Conservation (phyloP, 1,140 invertebrate genomes). For the Neuroterus valhalla region DNA sequence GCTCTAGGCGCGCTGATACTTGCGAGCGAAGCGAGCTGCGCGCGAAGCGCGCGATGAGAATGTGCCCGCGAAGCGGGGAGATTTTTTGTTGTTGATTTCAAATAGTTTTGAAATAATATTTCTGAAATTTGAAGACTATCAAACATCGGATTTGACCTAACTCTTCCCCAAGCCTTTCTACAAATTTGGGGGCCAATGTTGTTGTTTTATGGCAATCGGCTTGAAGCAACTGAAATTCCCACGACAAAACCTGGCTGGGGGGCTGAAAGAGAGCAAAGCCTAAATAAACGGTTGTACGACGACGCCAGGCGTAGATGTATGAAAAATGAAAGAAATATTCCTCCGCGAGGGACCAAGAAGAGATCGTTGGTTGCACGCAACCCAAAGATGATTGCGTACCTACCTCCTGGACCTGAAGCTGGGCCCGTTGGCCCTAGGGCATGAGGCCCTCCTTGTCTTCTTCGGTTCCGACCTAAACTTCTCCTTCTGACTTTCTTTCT, state of each 20-base stretch:
- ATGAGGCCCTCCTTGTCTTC: slow-evolving; percentile 43
- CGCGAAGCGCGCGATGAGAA: too few relatives aligned
- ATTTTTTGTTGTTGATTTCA: too few relatives aligned
- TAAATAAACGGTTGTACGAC: slow-evolving; percentile 69
- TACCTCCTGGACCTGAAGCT: slow-evolving; percentile 49
- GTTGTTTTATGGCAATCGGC: slow-evolving; percentile 38
- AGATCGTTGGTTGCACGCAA: slow-evolving; percentile 70
- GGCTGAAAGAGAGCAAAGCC: slow-evolving; percentile 63
- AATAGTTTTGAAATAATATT: too few relatives aligned
- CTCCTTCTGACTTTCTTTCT: slow-evolving; percentile 25
- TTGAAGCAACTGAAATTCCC: slow-evolving; percentile 58
- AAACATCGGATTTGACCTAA: background rate
- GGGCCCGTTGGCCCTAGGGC: slow-evolving; percentile 50
- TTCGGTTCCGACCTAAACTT: slow-evolving; percentile 33
- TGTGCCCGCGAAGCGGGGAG: too few relatives aligned
- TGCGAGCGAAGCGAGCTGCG: too few relatives aligned
- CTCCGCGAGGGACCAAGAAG: slow-evolving; percentile 40
- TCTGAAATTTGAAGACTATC: too few relatives aligned
- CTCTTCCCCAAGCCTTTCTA: slow-evolving; percentile 35
- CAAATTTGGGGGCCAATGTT: slow-evolving; percentile 31
- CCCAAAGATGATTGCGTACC: slow-evolving; percentile 71
- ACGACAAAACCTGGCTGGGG: slow-evolving; percentile 58
- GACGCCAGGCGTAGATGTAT: slow-evolving; percentile 49
- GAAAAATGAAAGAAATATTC: slow-evolving; percentile 67
- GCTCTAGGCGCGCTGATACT: too few relatives aligned